Conservation (phyloP, 1,140 invertebrate species). For the Aplysia californica region DNA sequence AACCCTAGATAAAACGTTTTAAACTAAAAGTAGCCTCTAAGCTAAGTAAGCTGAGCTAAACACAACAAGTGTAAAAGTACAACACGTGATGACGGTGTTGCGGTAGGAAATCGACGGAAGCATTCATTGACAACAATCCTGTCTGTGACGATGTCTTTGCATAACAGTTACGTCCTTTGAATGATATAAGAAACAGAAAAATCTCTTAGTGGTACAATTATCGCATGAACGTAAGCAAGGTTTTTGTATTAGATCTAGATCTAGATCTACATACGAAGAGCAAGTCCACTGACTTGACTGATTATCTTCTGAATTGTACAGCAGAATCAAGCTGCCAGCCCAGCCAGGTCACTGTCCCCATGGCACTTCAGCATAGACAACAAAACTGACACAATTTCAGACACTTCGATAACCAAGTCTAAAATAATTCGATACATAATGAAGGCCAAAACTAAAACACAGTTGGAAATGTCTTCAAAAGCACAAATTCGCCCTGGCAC, state of each 20-base stretch:
- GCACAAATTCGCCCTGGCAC: background rate
- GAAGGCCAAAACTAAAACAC: background rate
- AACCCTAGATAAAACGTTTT: no score
- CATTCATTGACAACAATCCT: background rate
- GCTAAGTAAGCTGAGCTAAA: no score
- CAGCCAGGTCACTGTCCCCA: no score
- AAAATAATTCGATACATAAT: background rate
- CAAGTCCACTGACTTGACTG: no score
- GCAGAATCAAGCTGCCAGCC: no score
- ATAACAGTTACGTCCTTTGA: background rate
- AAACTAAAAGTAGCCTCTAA: no score
- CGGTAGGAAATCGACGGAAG: no score
- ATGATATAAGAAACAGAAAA: no score
- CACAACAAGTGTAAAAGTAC: no score
- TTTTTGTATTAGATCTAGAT: background rate
- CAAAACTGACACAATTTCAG: background rate
- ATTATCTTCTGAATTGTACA: background rate
- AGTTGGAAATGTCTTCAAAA: background rate
- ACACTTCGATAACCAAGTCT: background rate
- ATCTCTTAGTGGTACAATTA: no score
- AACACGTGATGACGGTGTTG: no score
- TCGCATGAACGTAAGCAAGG: background rate
- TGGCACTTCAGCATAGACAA: no score
- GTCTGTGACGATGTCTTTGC: background rate
- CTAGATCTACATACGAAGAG: background rate